Base-by-base conservation (phyloP, 2,797 vertebrate species). In the Hylomyscus alleni region DNA sequence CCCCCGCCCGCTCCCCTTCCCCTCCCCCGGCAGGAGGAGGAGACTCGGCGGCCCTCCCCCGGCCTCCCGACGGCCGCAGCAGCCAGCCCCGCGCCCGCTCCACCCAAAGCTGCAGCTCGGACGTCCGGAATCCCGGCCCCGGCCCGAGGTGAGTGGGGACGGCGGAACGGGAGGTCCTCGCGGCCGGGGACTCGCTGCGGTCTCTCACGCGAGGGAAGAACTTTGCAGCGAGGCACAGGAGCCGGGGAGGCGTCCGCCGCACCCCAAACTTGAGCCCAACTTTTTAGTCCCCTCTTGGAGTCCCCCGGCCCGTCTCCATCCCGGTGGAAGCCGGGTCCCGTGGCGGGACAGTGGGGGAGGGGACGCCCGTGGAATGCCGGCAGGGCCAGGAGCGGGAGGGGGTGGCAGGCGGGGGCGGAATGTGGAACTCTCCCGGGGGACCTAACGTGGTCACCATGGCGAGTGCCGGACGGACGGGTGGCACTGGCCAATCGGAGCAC, bases 381-480 rank as follows among this genome's bases (percentile, higher is more conserved):
- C 2, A 24, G 7, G 14, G 34, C 1, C 75, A 20, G 90, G 81
- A 81, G 44, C 44, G 96, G 56, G 97, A 56, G 72, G 56, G 11
- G 52, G 83, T 24, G 15, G 26, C 95, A 40, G 95, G 90, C 81
- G 95, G 97, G 97, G 73, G 93, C 87, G 95, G 93, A 95, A 96
- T 97, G 95, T 81, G 93, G 87, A 97, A 94, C 92, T 83, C 94
- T 95, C 97, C 95, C 97, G 29, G 90, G 96, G 96, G 96, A 96
- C 97, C 89, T 95, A 62, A 96, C 95, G 95, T 95, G 81, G 97
- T 97, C 96, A 92, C 98, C 97, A 97, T 93, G 97, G 97, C 96
- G 97, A 97, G 47, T 19, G 82, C 34, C 4, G 96, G 97, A 98
- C 69, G 90, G 98, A 97, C 94, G 52, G 92, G 83, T 13, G 3